Evolutionary conservation across 2,888 invertebrate genomes (phyloP), one percentile per base, ranked within the genome.

Genomic region (Microctonus brassicae): DNA sequence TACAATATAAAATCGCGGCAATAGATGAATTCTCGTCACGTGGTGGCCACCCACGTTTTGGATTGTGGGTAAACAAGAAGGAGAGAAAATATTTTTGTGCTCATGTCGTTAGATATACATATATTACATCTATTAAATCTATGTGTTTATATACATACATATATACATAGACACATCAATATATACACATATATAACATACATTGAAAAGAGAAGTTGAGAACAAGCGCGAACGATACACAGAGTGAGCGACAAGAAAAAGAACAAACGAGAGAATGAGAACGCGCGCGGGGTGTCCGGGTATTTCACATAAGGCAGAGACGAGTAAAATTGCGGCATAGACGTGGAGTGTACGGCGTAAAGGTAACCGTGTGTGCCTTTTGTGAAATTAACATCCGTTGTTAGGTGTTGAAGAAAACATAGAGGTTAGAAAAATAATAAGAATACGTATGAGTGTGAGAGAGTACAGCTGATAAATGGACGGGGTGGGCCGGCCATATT

Each of bases 41-140:
- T 86, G 84, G 82, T 80, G 83, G 80, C 84, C 87, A 86, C 87
- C 86, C 88, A 88, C 88, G 87, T 88, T 88, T 84, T 81, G 83
- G 80, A 83, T 87, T 86, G 85, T 87, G 83, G 86, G 85, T 88
- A 87, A 88, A 86, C 86, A 86, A 80, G 78, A 75, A 78, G 73
- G 63, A 67, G 61, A 57, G 64, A 53, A 47, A 65, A 69, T 26
- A 63, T 61, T 55, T 63, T 68, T 66, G 62, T 39, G 62, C 58
- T 62, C 42, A 26, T 24, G 34, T 36, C 17, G 20, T 24, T 29
- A 29, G 3, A 29, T 29, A 29, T 29, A 29, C 29, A 29, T 29
- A n/a, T n/a, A n/a, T n/a, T n/a, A n/a, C n/a, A n/a, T n/a, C n/a
- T n/a, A n/a, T n/a, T n/a, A n/a, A n/a, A n/a, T n/a, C n/a, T n/a